A percentile compares a stretch with the other conserved stretches of the same genome.
phyloP scores from a whole-genome alignment of 2,113 vertebrate species.

The Butorides virescens region DNA sequence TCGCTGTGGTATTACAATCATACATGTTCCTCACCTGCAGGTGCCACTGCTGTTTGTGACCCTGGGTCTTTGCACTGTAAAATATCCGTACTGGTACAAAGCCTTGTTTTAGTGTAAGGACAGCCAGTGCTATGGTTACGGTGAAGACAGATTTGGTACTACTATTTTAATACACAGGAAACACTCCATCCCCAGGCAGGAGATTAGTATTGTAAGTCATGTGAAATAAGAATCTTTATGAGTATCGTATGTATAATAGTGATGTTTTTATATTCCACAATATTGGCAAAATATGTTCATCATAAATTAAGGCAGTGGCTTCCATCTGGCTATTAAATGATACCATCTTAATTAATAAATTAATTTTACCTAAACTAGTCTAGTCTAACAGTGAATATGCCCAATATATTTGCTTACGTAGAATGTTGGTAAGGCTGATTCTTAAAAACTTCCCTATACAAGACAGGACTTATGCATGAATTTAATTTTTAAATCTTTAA shows the following conservation, averaged over 20 bases:
- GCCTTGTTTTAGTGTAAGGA: not conserved
- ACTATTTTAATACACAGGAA: not conserved
- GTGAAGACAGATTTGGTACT: not conserved
- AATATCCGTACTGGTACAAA: not conserved
- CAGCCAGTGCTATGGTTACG: slow-evolving; percentile 46
- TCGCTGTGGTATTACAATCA: not conserved
- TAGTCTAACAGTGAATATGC: not conserved
- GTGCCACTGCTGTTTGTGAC: not conserved
- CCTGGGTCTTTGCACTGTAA: not conserved
- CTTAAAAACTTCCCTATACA: not conserved
- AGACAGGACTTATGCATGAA: not conserved
- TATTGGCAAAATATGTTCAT: not conserved
- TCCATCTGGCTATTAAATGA: not conserved
- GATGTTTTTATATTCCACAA: not conserved
- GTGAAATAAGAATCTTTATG: not conserved
- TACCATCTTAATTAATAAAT: not conserved
- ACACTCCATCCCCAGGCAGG: not conserved
- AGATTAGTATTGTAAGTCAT: not conserved
- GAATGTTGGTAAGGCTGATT: not conserved
- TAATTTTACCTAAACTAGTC: not conserved
- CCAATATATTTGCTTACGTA: not conserved
- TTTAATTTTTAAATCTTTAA: not conserved
- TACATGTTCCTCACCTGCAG: not conserved
- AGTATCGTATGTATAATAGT: not conserved
- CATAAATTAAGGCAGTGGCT: not conserved